Percentiles rank a stretch among this genome's conserved stretches.
These are phyloP conservation scores for Vulpes lagopus DNA, from an alignment of 2,113 vertebrate species.

Conservation along the genomic window DNA sequence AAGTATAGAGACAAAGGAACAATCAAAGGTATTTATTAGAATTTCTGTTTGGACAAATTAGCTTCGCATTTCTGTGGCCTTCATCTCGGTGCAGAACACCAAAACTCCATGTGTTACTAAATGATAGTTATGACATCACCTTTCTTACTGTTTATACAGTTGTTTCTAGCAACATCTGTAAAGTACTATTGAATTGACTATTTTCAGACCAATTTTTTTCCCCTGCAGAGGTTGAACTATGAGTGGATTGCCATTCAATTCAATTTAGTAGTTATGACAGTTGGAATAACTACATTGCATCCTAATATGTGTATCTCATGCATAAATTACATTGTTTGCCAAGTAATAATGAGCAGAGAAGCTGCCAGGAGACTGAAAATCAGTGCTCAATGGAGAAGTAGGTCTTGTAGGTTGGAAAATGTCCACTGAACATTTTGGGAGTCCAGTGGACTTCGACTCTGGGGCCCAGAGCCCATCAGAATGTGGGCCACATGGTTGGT, in stretches of 20 bases:
- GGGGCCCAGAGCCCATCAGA: background rate
- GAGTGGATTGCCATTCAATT: slow-evolving; percentile 69
- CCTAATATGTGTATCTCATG: slow-evolving; percentile 69
- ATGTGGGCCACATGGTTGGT: background rate
- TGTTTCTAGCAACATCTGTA: background rate
- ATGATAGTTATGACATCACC: background rate
- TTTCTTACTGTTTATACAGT: slow-evolving; percentile 57
- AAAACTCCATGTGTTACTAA: background rate
- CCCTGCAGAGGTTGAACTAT: slow-evolving; percentile 57
- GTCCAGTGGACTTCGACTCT: background rate
- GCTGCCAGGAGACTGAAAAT: slow-evolving; percentile 55
- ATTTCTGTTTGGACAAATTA: slow-evolving; percentile 74
- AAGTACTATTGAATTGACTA: background rate
- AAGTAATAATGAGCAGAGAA: slow-evolving; percentile 61
- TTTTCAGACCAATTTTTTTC: slow-evolving; percentile 57
- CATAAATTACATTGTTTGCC: slow-evolving; percentile 78
- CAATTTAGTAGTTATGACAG: slow-evolving; percentile 78
- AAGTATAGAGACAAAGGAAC: slow-evolving; percentile 78
- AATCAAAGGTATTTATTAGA: slow-evolving; percentile 83
- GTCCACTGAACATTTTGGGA: background rate
- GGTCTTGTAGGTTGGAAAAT: background rate
- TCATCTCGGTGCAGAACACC: background rate
- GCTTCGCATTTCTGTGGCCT: slow-evolving; percentile 72
- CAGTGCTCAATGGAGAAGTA: background rate
- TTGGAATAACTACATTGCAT: slow-evolving; percentile 72